These are phyloP conservation scores for Eilema sororculum DNA, from an alignment of 2,888 invertebrate species.

Conservation along the genomic window DNA sequence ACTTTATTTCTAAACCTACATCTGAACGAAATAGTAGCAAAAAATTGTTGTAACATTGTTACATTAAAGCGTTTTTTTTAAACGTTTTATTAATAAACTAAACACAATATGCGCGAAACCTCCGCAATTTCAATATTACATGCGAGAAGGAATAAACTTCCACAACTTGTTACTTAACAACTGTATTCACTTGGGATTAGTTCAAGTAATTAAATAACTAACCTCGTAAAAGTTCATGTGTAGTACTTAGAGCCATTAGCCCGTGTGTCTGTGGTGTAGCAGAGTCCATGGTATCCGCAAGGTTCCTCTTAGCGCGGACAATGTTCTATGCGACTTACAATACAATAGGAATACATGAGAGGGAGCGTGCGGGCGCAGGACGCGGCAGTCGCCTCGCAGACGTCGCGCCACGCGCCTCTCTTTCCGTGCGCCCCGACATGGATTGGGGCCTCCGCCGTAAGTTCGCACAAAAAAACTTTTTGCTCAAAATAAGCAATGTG, in stretches of 20 bases:
- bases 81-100: not conserved
- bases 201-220: slow-evolving; percentile 20
- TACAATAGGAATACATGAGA: slow-evolving; percentile 71
- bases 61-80: too few relatives aligned
- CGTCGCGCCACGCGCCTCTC: slow-evolving; percentile 77
- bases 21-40: not conserved
- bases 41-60: slow-evolving; percentile 14
- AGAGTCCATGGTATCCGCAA: slow-evolving; percentile 59
- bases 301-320: slow-evolving; percentile 64
- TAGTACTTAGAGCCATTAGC: slow-evolving; percentile 32
- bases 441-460: slow-evolving; percentile 87
- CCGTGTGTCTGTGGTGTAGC: slow-evolving; percentile 42
- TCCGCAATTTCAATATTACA: too few relatives aligned
- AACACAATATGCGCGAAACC: too few relatives aligned
- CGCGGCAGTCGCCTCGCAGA: slow-evolving; percentile 83
- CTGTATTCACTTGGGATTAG: not conserved
- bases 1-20: not conserved
- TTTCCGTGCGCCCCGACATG: slow-evolving; percentile 72
- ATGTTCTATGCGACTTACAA: slow-evolving; percentile 68
- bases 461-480: slow-evolving; percentile 69
- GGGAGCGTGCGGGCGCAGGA: slow-evolving; percentile 78
- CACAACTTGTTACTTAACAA: not conserved
- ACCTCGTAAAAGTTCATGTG: slow-evolving; percentile 33
- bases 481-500: slow-evolving; percentile 50
- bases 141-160: not conserved